Conservation (phyloP, 2,797 vertebrate genomes). For the Pantherophis alleghaniensis region DNA sequence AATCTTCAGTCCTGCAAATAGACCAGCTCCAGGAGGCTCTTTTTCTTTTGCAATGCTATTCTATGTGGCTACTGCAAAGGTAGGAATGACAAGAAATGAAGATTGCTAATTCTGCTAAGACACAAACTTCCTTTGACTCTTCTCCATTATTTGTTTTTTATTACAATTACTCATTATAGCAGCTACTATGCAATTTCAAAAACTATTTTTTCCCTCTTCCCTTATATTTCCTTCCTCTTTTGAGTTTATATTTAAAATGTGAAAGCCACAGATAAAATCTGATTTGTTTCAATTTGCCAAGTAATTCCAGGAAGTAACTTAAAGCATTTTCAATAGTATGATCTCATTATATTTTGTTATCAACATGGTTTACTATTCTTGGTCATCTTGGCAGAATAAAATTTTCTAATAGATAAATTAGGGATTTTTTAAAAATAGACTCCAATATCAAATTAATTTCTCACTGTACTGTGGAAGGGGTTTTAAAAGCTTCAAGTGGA, state of each 20-base stretch:
- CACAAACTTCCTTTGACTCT: not conserved
- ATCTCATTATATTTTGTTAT: not conserved
- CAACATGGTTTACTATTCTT: not conserved
- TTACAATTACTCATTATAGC: not conserved
- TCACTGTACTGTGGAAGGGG: not conserved
- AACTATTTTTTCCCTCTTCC: not conserved
- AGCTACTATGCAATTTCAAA: not conserved
- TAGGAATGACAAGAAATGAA: not conserved
- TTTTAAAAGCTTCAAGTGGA: conserved; percentile 48
- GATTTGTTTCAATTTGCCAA: not conserved
- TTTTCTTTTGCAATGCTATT: not conserved
- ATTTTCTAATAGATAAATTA: not conserved
- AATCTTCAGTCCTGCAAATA: not conserved
- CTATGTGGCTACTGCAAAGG: not conserved
- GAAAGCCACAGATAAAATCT: not conserved
- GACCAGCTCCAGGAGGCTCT: too few species aligned
- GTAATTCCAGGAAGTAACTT: not conserved
- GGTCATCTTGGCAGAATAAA: not conserved
- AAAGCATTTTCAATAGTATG: not conserved
- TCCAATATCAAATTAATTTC: not conserved
- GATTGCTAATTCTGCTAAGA: not conserved
- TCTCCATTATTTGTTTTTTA: not conserved
- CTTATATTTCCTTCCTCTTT: not conserved
- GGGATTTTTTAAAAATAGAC: not conserved
- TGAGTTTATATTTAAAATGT: not conserved